phyloP scores from a whole-genome alignment of 2,113 vertebrate species.

The Ceratotherium simum region DNA sequence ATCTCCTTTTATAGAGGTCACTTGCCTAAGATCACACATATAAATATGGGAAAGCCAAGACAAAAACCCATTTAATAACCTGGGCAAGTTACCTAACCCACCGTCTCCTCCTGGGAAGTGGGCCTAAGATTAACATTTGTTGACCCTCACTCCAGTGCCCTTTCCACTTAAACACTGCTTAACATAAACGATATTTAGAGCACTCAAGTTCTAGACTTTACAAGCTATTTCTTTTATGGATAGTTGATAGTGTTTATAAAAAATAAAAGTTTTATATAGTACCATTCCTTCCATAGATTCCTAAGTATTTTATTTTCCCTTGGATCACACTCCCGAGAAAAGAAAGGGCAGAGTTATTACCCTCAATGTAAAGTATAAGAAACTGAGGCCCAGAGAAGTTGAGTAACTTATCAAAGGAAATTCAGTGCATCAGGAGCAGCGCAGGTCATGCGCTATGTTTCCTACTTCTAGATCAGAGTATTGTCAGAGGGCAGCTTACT shows the following conservation, averaged over 20 bases:
- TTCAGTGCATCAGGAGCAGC: background rate
- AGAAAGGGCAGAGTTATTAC: background rate
- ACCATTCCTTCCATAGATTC: background rate
- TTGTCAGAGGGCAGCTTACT: slow-evolving; percentile 85
- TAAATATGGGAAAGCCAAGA: background rate
- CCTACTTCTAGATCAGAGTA: background rate
- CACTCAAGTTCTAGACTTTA: background rate
- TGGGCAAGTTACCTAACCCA: background rate
- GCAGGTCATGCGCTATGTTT: background rate
- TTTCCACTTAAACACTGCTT: background rate
- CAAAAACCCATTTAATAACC: background rate
- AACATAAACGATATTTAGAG: background rate
- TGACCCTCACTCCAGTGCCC: background rate
- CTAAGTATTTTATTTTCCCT: background rate
- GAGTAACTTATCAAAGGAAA: background rate
- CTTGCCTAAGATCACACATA: background rate
- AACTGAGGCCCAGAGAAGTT: background rate
- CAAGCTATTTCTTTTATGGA: background rate
- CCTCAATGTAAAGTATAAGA: slow-evolving; percentile 13
- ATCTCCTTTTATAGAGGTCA: background rate
- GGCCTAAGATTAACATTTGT: background rate
- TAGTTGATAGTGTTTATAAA: background rate
- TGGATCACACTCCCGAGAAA: background rate
- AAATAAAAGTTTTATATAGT: background rate
- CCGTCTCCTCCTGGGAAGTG: background rate